Base-by-base conservation (phyloP, 30 jellyfish, hydroid and myxozoan species). In the Aurelia aurita region DNA sequence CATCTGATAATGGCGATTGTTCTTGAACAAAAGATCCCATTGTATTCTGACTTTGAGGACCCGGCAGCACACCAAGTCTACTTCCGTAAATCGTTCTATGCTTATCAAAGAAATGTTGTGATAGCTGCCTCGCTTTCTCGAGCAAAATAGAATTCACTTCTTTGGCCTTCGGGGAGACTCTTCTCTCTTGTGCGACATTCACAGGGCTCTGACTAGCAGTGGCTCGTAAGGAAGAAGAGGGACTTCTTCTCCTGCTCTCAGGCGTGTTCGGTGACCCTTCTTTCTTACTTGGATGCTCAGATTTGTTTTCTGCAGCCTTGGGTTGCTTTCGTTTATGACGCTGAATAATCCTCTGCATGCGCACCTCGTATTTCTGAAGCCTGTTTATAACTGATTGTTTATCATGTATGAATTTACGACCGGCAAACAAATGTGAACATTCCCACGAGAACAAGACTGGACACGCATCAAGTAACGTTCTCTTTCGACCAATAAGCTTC, bases 351-450 rank as follows among this genome's bases (percentile, higher is more conserved):
- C 86, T 32, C 2, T 34, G 26, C 86, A 74, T 74, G 19, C 63
- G 71, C 0, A 74, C 63, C 16, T 74, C 63, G 46, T 74, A 21
- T 57, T 74, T 74, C 49, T 74, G 75, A 19, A 74, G 61, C 64
- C 60, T 74, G 28, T 74, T 20, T 7, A 34, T 34, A 22, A 74
- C 34, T 9, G 86, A 18, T 1, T 63, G 63, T 58, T 73, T 72
- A 21, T 74, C 86, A 34, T 74, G 86, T 23, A 35, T 11, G 19
- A 74, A 61, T 21, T 55, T 74, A 18, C 86, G 86, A 16, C 86
- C 72, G 16, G 44, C 15, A 65, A 74, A 74, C 74, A 74, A 6
- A 43, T 74, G 86, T 54, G 53, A 34, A 21, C 86, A 74, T 74
- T 74, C 86, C 86, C 86, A 74, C 11, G 86, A 53, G 60, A 74